Evolutionary conservation across 30 jellyfish, hydroid and myxozoan genomes (phyloP).

Genomic region (Turritopsis rubra): DNA sequence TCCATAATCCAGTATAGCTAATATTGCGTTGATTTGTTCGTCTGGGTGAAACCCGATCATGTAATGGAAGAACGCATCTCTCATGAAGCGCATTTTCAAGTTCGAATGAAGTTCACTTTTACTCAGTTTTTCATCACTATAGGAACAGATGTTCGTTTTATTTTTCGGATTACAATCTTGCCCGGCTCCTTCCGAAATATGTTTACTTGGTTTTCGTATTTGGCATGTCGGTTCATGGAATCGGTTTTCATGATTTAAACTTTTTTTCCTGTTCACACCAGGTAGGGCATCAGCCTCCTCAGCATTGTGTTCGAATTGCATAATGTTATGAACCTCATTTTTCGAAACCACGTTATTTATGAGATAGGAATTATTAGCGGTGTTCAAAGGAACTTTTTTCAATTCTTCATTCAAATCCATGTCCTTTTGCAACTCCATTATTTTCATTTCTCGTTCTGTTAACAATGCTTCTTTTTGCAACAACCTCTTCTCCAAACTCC

Average conservation of each 20-base stretch:
- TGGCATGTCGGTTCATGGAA: neutral
- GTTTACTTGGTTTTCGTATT: neutral
- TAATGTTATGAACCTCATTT: neutral
- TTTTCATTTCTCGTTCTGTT: conserved; percentile 1
- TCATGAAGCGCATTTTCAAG: conserved; percentile 66
- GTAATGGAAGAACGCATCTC: conserved; percentile 89
- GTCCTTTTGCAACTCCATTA: conserved; percentile 26
- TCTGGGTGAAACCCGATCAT: conserved; percentile 95
- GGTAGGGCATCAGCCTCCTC: too few species aligned
- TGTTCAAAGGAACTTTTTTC: neutral
- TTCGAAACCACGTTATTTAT: neutral
- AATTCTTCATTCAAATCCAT: conserved; percentile 28
- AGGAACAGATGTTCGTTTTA: neutral
- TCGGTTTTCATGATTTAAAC: neutral
- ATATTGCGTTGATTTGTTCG: conserved; percentile 83
- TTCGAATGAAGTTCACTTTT: conserved; percentile 59
- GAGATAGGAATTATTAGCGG: neutral
- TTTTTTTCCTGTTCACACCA: neutral
- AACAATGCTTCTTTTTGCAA: conserved; percentile 22
- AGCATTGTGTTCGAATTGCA: neutral
- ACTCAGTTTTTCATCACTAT: conserved; percentile 4
- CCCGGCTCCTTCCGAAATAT: neutral
- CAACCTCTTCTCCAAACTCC: conserved; percentile 16
- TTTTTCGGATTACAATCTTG: neutral
- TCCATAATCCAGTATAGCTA: conserved; percentile 90